Conservation (phyloP, 2,113 vertebrate species). For the Cheirogaleus medius region DNA sequence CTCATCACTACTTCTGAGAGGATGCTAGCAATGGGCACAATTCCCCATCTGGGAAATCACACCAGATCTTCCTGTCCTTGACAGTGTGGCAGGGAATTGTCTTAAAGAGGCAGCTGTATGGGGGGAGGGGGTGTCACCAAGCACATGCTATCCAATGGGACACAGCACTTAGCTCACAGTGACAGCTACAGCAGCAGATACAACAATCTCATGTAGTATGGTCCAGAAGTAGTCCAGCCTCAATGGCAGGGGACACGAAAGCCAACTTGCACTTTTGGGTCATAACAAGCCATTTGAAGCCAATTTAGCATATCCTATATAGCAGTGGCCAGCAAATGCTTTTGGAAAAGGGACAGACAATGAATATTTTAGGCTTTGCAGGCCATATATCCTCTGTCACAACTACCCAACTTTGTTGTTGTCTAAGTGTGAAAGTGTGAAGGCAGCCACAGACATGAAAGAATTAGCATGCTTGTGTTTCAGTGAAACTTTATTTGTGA, state of each 20-base stretch:
- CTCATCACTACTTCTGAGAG: conserved; percentile 48
- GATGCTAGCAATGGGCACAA: conserved; percentile 13
- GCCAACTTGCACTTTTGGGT: not conserved
- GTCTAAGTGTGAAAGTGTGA: not conserved
- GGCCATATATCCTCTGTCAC: not conserved
- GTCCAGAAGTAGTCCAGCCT: not conserved
- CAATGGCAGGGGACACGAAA: not conserved
- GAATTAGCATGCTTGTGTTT: not conserved
- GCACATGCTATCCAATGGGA: not conserved
- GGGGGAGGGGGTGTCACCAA: not conserved
- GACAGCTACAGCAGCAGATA: not conserved
- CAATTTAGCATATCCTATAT: not conserved
- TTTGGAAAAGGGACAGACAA: not conserved
- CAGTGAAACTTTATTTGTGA: conserved; percentile 41
- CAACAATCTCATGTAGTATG: not conserved
- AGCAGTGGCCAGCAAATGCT: not conserved
- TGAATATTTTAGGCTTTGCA: conserved; percentile 8
- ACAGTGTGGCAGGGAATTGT: not conserved
- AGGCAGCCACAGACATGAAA: not conserved
- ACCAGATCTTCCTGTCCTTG: conserved; percentile 44
- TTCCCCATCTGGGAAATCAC: conserved; percentile 43
- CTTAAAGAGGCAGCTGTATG: conserved; percentile 51
- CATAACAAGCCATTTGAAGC: not conserved
- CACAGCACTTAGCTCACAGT: not conserved
- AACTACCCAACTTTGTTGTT: not conserved